Percentiles rank a stretch among this genome's conserved stretches.
These are phyloP conservation scores for Epinephelus malabaricus DNA, from an alignment of 2,797 vertebrate genomes.

Conservation along the genomic window DNA sequence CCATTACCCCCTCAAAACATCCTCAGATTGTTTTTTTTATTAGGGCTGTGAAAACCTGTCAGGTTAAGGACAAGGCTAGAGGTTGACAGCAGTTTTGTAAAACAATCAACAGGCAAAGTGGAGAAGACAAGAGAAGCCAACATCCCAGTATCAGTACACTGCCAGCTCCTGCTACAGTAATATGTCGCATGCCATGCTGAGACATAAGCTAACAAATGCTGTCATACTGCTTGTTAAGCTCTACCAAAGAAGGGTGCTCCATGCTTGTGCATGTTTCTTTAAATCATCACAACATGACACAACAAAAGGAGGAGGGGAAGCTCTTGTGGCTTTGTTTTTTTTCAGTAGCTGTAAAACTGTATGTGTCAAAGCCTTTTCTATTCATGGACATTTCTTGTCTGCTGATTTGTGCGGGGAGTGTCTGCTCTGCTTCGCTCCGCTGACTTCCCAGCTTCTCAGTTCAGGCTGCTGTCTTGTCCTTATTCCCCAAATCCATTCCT, in stretches of 20 bases:
- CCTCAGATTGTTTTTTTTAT: slow-evolving; percentile 27
- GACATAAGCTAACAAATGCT: slow-evolving; percentile 53
- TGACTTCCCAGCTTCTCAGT: slow-evolving; percentile 51
- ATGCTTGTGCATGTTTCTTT: slow-evolving; percentile 49
- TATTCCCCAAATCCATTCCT: slow-evolving; percentile 28
- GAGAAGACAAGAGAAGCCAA: slow-evolving; percentile 42
- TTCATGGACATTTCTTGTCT: slow-evolving; percentile 46
- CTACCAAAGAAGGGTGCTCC: slow-evolving; percentile 23
- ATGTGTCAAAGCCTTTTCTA: slow-evolving; percentile 46
- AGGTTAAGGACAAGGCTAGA: slow-evolving; percentile 37
- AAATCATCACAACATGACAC: slow-evolving; percentile 55
- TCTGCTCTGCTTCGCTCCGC: slow-evolving; percentile 52
- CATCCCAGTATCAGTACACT: slow-evolving; percentile 45
- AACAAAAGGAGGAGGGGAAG: slow-evolving; percentile 30
- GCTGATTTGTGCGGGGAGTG: slow-evolving; percentile 48
- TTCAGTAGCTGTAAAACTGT: slow-evolving; percentile 36
- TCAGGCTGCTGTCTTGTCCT: slow-evolving; percentile 44
- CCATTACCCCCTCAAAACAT: slow-evolving; percentile 41
- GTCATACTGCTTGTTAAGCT: slow-evolving; percentile 59
- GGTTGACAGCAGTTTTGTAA: slow-evolving; percentile 44
- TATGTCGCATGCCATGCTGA: slow-evolving; percentile 36
- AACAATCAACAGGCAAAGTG: slow-evolving; percentile 54
- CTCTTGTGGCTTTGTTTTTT: slow-evolving; percentile 24
- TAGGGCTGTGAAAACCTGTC: slow-evolving; percentile 43
- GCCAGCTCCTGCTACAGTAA: slow-evolving; percentile 52